Percentiles rank a stretch among this genome's conserved stretches.
Evolutionary conservation across 2,888 invertebrate genomes (phyloP).

Genomic region (Nineta flava): DNA sequence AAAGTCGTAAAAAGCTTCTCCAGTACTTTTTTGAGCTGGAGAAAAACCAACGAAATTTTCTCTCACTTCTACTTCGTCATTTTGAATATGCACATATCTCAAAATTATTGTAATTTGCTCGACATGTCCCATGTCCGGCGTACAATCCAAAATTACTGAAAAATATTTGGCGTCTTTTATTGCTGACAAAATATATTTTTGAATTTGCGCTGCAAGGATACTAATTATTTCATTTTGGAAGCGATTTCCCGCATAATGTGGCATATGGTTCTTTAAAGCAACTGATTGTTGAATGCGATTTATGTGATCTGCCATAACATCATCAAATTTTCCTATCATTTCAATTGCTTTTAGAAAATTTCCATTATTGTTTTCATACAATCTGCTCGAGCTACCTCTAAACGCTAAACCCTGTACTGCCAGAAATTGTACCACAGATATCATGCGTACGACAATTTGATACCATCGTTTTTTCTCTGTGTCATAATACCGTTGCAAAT

Average conservation of each 20-base stretch:
- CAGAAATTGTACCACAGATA: slow-evolving; percentile 12
- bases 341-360: slow-evolving; percentile 14
- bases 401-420: slow-evolving; percentile 10
- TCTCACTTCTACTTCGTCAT: not conserved
- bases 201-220: slow-evolving; percentile 12
- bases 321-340: slow-evolving; percentile 13
- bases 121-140: not conserved
- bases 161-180: not conserved
- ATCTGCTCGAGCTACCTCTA: slow-evolving; percentile 9
- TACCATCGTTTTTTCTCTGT: slow-evolving; percentile 12
- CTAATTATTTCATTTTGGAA: slow-evolving; percentile 12
- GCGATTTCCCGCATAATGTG: not conserved
- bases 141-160: slow-evolving; percentile 1
- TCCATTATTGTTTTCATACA: slow-evolving; percentile 11
- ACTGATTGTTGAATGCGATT: slow-evolving; percentile 1
- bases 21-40: slow-evolving; percentile 8
- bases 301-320: slow-evolving; percentile 12
- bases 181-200: slow-evolving; percentile 11
- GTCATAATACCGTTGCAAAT: slow-evolving; percentile 10
- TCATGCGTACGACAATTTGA: slow-evolving; percentile 12
- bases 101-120: slow-evolving; percentile 1
- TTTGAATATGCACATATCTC: not conserved
- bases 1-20: slow-evolving; percentile 6
- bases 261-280: slow-evolving; percentile 2
- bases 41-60: not conserved